Conservation (phyloP, 2,888 invertebrate species). For the Drosophila pegasa region DNA sequence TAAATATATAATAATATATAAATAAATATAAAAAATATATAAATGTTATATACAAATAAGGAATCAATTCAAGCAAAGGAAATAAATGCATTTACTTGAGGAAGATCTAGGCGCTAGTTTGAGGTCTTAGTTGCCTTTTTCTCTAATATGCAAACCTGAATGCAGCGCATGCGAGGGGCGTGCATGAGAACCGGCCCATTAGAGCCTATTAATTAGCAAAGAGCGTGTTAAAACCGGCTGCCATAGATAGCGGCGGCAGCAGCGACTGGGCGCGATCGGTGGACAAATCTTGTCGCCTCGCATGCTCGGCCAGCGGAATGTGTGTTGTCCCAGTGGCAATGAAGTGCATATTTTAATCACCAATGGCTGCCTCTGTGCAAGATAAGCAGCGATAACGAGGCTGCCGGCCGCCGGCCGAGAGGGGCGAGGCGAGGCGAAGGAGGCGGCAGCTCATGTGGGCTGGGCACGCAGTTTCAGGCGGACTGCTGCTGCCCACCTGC, state of each 20-base stretch:
- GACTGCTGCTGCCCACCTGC: constrained; percentile 49
- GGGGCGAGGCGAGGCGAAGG: not conserved
- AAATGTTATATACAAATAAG: too few species aligned
- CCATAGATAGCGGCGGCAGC: constrained; percentile 44
- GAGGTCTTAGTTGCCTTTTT: constrained; percentile 7
- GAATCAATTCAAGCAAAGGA: not conserved
- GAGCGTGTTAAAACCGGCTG: constrained; percentile 75
- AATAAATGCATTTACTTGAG: not conserved
- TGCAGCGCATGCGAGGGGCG: constrained; percentile 5
- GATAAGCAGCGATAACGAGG: constrained; percentile 72
- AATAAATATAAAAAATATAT: too few species aligned
- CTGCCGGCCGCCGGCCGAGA: constrained; percentile 41
- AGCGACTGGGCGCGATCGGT: constrained; percentile 47
- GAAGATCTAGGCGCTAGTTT: constrained; percentile 10
- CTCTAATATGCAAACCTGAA: constrained; percentile 44
- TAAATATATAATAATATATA: too few species aligned
- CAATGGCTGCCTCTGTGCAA: constrained; percentile 78
- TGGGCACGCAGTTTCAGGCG: constrained; percentile 39
- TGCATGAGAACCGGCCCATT: constrained; percentile 52
- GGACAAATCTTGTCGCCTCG: constrained; percentile 71
- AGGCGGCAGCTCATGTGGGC: constrained; percentile 40
- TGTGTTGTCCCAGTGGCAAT: constrained; percentile 56
- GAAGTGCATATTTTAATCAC: constrained; percentile 79
- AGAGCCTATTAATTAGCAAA: constrained; percentile 72
- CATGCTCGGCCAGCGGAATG: constrained; percentile 58